These are phyloP conservation scores for Capromys pilorides DNA, from an alignment of 2,797 vertebrate species.

Conservation along the genomic window DNA sequence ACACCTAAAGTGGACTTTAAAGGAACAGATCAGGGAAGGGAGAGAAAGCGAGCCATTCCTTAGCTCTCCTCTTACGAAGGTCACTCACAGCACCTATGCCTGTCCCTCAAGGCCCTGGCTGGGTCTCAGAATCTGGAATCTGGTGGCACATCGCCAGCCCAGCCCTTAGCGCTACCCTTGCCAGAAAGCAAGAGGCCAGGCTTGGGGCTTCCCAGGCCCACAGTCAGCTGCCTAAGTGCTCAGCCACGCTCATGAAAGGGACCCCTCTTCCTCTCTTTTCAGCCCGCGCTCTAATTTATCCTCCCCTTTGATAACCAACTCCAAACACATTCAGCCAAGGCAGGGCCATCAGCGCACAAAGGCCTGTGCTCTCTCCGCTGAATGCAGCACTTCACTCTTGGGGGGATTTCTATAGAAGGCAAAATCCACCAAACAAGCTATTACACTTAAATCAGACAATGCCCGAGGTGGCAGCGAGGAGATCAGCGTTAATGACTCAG, in stretches of 20 bases:
- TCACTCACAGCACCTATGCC: neutral
- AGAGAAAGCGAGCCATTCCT: neutral
- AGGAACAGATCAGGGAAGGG: neutral
- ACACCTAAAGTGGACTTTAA: neutral
- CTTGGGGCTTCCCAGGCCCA: conserved; percentile 35
- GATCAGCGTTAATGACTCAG: conserved; percentile 79
- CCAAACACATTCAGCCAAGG: conserved; percentile 68
- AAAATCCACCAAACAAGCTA: conserved; percentile 80
- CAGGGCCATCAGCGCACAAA: conserved; percentile 71
- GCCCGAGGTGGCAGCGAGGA: conserved; percentile 71
- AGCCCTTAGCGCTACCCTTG: neutral
- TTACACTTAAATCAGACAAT: conserved; percentile 82
- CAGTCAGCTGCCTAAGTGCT: conserved; percentile 67
- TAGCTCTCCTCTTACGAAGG: neutral
- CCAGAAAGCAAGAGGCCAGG: conserved; percentile 57
- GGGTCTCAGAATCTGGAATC: neutral
- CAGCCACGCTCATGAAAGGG: conserved; percentile 67
- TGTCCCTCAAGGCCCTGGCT: neutral
- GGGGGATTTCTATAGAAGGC: conserved; percentile 61
- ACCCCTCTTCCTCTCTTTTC: conserved; percentile 73
- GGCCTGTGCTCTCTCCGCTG: conserved; percentile 30
- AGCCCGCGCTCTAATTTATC: conserved; percentile 77
- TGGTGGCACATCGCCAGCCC: neutral
- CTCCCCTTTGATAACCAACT: conserved; percentile 80
- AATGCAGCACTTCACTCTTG: conserved; percentile 62